Evolutionary conservation across 2,113 vertebrate species (phyloP).

Genomic region (Mungos mungo): DNA sequence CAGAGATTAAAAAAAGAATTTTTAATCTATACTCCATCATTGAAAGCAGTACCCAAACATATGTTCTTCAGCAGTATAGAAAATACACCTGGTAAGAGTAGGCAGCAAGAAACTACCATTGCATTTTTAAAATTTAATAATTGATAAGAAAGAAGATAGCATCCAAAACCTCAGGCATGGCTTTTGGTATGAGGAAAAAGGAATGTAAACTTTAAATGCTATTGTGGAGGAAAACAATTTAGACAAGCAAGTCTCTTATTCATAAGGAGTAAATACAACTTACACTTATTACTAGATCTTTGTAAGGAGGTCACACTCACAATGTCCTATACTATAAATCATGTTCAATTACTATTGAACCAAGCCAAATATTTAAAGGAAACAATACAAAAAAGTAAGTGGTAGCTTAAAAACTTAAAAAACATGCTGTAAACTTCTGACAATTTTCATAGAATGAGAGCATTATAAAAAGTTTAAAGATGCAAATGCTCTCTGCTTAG

Average conservation of each 20-base stretch:
- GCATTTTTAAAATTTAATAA: not conserved
- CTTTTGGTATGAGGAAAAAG: not conserved
- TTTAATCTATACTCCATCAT: not conserved
- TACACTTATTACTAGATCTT: not conserved
- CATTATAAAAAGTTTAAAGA: slow-evolving; percentile 18
- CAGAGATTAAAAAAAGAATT: not conserved
- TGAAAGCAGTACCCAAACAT: not conserved
- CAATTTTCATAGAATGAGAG: not conserved
- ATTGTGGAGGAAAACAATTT: not conserved
- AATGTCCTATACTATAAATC: not conserved
- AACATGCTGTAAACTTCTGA: not conserved
- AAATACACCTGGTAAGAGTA: not conserved
- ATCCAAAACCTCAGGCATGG: not conserved
- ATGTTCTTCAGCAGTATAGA: not conserved
- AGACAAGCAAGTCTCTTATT: not conserved
- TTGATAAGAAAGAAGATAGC: not conserved
- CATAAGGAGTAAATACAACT: not conserved
- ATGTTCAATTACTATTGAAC: not conserved
- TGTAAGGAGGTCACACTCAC: not conserved
- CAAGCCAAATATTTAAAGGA: not conserved
- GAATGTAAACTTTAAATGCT: not conserved
- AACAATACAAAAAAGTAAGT: not conserved
- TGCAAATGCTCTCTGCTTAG: not conserved
- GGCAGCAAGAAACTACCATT: not conserved
- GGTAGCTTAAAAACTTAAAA: not conserved